A percentile compares a stretch with the other conserved stretches of the same genome.
Evolutionary conservation across 2,797 vertebrate species (phyloP).

Genomic region (Gadopsis marmoratus): DNA sequence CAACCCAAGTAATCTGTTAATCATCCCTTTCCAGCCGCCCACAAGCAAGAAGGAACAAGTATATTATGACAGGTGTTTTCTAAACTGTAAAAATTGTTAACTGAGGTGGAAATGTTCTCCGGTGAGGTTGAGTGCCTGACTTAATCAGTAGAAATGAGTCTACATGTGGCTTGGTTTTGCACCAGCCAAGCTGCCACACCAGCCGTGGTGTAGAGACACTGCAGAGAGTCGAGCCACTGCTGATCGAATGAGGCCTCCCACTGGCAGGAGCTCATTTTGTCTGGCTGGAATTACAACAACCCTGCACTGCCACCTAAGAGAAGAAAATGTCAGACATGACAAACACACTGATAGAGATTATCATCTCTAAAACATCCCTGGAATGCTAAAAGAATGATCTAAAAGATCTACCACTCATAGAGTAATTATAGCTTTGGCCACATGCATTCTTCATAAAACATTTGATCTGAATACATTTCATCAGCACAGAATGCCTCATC

Average conservation of each 20-base stretch:
- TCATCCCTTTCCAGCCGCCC: constrained; percentile 51
- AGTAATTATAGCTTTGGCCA: constrained; percentile 35
- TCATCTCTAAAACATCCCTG: constrained; percentile 39
- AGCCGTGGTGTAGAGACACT: constrained; percentile 38
- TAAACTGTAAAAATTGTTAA: constrained; percentile 73
- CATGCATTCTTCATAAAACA: constrained; percentile 38
- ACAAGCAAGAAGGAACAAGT: constrained; percentile 30
- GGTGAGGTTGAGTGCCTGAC: constrained; percentile 60
- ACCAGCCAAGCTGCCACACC: constrained; percentile 52
- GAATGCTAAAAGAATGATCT: constrained; percentile 18
- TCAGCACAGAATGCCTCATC: constrained; percentile 41
- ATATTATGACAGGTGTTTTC: constrained; percentile 74
- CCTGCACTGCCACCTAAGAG: constrained; percentile 47
- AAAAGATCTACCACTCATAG: constrained; percentile 1
- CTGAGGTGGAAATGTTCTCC: constrained; percentile 67
- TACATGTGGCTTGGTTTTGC: constrained; percentile 59
- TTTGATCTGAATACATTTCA: constrained; percentile 29
- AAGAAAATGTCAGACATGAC: constrained; percentile 58
- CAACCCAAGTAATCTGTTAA: constrained; percentile 52
- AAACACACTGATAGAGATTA: constrained; percentile 54
- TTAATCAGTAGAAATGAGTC: constrained; percentile 73
- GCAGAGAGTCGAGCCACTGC: constrained; percentile 57
- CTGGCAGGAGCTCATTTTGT: constrained; percentile 71
- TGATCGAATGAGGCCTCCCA: constrained; percentile 72
- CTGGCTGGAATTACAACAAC: constrained; percentile 70